phyloP scores from a whole-genome alignment of 2,113 vertebrate species.

The Calyptommatus sinebrachiatus region DNA sequence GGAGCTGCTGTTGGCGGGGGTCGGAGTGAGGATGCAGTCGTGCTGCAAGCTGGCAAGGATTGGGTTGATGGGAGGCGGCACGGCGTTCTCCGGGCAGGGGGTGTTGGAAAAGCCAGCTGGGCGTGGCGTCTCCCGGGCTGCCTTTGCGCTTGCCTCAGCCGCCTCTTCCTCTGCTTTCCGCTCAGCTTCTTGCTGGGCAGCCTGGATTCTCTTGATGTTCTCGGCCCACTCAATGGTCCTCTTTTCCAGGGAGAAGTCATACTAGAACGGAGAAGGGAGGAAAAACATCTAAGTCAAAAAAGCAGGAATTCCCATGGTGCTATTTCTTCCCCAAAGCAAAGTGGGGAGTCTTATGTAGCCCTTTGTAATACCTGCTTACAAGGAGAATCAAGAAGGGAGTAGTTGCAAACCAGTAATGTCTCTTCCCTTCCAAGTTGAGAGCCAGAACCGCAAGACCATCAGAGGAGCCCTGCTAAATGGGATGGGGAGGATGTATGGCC shows the following conservation, averaged over 20 bases:
- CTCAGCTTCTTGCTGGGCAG: constrained; percentile 75
- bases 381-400: no score
- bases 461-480: no score
- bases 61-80: constrained; percentile 86
- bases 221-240: constrained; percentile 85
- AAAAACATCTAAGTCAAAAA: background rate
- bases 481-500: no score
- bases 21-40: constrained; percentile 91
- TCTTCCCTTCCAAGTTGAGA: no score
- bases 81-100: constrained; percentile 47
- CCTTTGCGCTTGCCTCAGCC: constrained; percentile 55
- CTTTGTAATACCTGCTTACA: no score
- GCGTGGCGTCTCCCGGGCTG: constrained; percentile 57
- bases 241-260: constrained; percentile 93
- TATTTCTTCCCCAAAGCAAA: background rate
- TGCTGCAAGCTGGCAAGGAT: constrained; percentile 88
- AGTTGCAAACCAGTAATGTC: background rate
- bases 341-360: background rate
- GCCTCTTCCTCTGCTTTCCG: constrained; percentile 64
- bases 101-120: constrained; percentile 62
- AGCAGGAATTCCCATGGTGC: background rate
- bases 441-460: no score
- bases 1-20: constrained; percentile 81
- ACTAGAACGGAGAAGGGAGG: constrained; percentile 65
- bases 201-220: constrained; percentile 82